Percentiles rank a stretch among this genome's conserved stretches.
These are phyloP conservation scores for Coranthus polyacanthus DNA, from an alignment of 2,797 vertebrate genomes.

Conservation along the genomic window DNA sequence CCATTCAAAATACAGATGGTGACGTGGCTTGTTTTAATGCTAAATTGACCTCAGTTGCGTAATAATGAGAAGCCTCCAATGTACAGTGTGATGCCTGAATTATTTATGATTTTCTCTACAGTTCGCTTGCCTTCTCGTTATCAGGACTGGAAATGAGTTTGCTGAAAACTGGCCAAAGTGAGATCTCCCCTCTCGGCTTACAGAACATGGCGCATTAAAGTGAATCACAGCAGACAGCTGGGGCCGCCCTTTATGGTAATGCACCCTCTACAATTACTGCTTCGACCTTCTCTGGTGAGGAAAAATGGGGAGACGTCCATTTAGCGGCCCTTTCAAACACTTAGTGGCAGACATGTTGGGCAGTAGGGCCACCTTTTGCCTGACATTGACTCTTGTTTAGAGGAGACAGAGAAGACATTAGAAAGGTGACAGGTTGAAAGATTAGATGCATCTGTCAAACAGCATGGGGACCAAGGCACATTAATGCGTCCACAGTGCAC, in stretches of 20 bases:
- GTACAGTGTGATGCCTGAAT: conserved; percentile 55
- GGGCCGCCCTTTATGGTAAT: conserved; percentile 89
- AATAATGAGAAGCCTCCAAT: conserved; percentile 50
- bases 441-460: conserved; percentile 68
- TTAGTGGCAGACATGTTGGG: conserved; percentile 85
- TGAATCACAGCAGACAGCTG: conserved; percentile 87
- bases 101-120: conserved; percentile 71
- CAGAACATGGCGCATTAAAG: conserved; percentile 76
- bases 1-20: conserved; percentile 4
- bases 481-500: conserved; percentile 17
- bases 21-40: conserved; percentile 49
- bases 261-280: conserved; percentile 86
- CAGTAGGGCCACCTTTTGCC: conserved; percentile 69
- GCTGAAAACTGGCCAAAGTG: conserved; percentile 77
- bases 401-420: conserved; percentile 66
- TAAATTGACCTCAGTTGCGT: conserved; percentile 55
- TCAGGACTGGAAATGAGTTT: conserved; percentile 68
- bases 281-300: conserved; percentile 87
- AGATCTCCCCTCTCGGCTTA: conserved; percentile 71
- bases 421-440: conserved; percentile 68
- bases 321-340: conserved; percentile 81
- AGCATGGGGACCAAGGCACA: conserved; percentile 18
- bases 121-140: conserved; percentile 60
- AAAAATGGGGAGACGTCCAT: conserved; percentile 79
- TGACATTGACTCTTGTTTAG: conserved; percentile 78